A percentile compares a stretch with the other conserved stretches of the same genome.
phyloP scores from a whole-genome alignment of 2,113 vertebrate species.

The Urocitellus parryii region DNA sequence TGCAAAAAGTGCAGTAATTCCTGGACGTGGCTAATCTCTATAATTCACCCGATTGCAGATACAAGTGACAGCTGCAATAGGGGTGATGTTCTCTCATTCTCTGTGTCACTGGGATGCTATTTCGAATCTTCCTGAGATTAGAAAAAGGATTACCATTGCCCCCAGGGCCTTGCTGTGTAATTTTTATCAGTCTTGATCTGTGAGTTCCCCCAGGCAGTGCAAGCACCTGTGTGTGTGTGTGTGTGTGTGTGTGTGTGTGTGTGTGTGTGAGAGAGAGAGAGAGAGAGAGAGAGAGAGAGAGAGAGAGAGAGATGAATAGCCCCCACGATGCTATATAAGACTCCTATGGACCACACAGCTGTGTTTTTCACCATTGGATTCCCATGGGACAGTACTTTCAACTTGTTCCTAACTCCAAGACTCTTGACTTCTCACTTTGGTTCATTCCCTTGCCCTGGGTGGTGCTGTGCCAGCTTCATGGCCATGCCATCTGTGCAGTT shows the following conservation, averaged over 20 bases:
- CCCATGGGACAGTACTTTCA: not conserved
- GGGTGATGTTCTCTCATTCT: constrained; percentile 64
- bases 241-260: too few species aligned
- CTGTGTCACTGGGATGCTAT: constrained; percentile 70
- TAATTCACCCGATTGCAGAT: constrained; percentile 77
- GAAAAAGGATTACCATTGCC: constrained; percentile 77
- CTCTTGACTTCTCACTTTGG: not conserved
- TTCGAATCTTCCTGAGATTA: constrained; percentile 76
- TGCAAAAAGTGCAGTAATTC: constrained; percentile 80
- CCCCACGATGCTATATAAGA: not conserved
- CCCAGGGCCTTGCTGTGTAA: constrained; percentile 68
- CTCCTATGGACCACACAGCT: not conserved
- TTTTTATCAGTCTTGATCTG: constrained; percentile 75
- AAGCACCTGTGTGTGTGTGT: not conserved
- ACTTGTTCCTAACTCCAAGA: not conserved
- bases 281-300: too few species aligned
- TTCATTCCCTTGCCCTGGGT: not conserved
- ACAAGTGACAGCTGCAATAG: constrained; percentile 75
- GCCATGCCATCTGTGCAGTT: too few species aligned
- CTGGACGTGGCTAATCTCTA: constrained; percentile 80
- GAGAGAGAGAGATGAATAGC: not conserved
- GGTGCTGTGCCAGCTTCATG: not conserved
- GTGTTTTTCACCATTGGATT: not conserved
- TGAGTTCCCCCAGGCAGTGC: not conserved
- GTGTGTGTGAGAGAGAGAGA: too few species aligned